A percentile compares a stretch with the other conserved stretches of the same genome.
Evolutionary conservation across 2,113 vertebrate species (phyloP).

Genomic region (Melanerpes aurifrons): DNA sequence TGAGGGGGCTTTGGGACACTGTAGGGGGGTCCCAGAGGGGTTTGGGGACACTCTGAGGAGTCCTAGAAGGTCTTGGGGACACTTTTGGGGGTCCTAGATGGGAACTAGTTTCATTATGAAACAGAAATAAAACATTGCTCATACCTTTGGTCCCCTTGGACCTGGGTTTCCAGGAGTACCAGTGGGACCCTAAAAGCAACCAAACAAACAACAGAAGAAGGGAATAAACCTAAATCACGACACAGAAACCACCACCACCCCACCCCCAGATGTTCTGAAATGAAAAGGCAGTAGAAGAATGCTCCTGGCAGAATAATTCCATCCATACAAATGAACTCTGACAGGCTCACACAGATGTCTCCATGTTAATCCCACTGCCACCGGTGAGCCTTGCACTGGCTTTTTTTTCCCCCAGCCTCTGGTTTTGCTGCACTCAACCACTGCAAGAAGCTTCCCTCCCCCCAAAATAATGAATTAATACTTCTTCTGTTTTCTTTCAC

Average conservation of each 20-base stretch:
- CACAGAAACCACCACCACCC: too few relatives aligned
- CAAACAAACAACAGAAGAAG: neutral
- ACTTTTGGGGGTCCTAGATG: neutral
- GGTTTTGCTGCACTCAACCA: too few relatives aligned
- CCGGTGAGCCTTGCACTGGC: too few relatives aligned
- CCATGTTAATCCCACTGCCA: too few relatives aligned
- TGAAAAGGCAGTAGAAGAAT: too few relatives aligned
- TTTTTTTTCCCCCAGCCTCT: too few relatives aligned
- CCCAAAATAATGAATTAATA: neutral
- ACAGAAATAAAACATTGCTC: neutral
- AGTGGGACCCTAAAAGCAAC: slow-evolving; percentile 76
- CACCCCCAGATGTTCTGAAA: neutral
- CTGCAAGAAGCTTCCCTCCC: neutral
- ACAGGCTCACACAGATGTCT: neutral
- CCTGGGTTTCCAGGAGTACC: slow-evolving; percentile 81
- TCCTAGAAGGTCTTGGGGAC: too few relatives aligned
- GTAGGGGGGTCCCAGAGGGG: too few relatives aligned
- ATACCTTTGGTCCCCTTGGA: slow-evolving; percentile 94
- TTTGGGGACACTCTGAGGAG: too few relatives aligned
- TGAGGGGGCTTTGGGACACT: too few relatives aligned
- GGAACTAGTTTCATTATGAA: neutral
- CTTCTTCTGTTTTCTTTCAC: neutral
- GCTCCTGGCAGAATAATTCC: neutral
- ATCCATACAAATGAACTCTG: neutral
- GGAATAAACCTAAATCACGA: neutral